Conservation (phyloP, 2,888 invertebrate species). For the Zhuqinia jingwanae region DNA sequence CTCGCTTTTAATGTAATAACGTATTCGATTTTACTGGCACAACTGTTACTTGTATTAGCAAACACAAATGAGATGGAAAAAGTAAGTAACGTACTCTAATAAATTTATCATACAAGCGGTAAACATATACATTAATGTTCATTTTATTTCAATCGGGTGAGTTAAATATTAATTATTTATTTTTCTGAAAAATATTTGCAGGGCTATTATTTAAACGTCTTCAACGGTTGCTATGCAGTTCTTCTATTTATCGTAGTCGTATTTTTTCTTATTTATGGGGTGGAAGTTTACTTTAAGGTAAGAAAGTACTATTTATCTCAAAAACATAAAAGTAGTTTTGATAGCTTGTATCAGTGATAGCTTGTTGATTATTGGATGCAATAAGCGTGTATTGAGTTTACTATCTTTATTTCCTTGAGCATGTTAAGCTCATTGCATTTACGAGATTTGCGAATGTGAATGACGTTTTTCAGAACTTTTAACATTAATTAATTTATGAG, state of each 20-base stretch:
- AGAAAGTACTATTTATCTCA: constrained; percentile 77
- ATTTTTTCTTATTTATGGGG: constrained; percentile 96
- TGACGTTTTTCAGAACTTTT: too few species aligned
- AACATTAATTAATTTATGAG: background rate
- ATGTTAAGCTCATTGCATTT: too few species aligned
- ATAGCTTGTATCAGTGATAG: too few species aligned
- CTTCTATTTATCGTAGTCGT: constrained; percentile 93
- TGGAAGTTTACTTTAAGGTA: constrained; percentile 96
- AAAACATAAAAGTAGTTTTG: background rate
- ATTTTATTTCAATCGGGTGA: too few species aligned
- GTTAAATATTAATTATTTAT: too few species aligned
- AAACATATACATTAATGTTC: background rate
- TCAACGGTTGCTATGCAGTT: constrained; percentile 96
- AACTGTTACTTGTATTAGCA: constrained; percentile 84
- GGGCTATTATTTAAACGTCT: constrained; percentile 91
- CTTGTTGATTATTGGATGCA: too few species aligned
- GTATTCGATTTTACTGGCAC: constrained; percentile 91
- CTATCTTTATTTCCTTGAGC: too few species aligned
- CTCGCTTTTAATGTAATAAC: constrained; percentile 93
- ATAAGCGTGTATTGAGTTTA: too few species aligned
- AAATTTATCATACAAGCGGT: background rate
- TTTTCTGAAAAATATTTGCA: too few species aligned
- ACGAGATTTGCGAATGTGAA: too few species aligned
- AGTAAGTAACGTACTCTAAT: constrained; percentile 81
- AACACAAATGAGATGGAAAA: constrained; percentile 83